Evolutionary conservation across 2,888 invertebrate genomes (phyloP), one percentile per base, ranked within the genome.

Genomic region (Aspidapion aeneum): DNA sequence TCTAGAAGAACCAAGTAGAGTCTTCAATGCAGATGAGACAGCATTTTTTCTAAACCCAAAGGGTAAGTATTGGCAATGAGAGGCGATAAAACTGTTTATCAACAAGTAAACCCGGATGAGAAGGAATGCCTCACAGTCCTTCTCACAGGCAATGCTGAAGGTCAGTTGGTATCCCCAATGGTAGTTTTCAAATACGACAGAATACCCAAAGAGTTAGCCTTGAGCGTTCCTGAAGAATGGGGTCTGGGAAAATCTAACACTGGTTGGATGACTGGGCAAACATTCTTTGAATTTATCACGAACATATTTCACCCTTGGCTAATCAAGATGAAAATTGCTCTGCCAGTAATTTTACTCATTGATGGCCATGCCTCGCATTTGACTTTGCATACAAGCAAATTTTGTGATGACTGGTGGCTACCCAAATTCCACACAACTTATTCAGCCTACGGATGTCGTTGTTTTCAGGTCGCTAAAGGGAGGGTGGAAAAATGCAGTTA

Each of bases 101-200:
- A 61, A 55, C 5, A 49, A 16, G 52, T 66, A 51, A 63, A 57
- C 18, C 59, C 57, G 19, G 60, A 61, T 57, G 67, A 66, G 17
- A 66, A 66, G 35, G 63, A 66, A 55, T 66, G 66, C 55, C 19
- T 66, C 21, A 66, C 64, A 21, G 63, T 61, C 2, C 57, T 66
- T 3, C 49, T 66, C 5, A 64, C 52, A 9, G 61, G 57, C 61
- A 65, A 63, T 60, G 62, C 67, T 18, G 54, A 57, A 20, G 66
- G 66, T 21, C 21, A 21, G 48, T 1, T 61, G 19, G 48, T 49
- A 5, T 57, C 61, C 7, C 57, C 56, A n/a, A 54, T 63, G 59
- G 55, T 59, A 12, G 21, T 63, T 1, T 65, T 61, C 56, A 9
- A 16, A n/a, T 65, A 63, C 55, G 57, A 56, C 48, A 22, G 61